Conservation (phyloP, 1,140 invertebrate genomes). For the Drosophila aff. region DNA sequence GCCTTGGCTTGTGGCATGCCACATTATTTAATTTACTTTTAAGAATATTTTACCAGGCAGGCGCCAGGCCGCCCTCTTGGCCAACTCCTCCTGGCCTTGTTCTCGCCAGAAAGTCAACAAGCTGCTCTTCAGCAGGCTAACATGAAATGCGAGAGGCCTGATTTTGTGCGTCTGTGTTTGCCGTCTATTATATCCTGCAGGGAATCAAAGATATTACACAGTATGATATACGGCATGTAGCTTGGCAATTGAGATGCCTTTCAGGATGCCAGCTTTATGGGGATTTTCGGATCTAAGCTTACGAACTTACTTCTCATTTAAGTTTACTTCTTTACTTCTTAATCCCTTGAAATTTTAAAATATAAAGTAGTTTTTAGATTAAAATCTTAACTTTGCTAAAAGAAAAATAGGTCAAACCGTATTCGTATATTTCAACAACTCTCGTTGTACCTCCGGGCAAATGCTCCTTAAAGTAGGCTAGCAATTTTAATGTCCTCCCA, state of each 20-base stretch:
- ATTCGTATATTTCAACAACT: constrained; percentile 19
- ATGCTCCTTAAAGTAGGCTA: constrained; percentile 57
- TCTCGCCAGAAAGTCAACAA: constrained; percentile 50
- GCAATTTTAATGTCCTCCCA: constrained; percentile 61
- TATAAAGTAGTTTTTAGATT: not conserved
- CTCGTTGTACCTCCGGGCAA: constrained; percentile 1
- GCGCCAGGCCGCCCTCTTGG: constrained; percentile 23
- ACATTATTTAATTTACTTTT: constrained; percentile 83
- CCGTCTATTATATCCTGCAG: constrained; percentile 44
- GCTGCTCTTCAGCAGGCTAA: constrained; percentile 33
- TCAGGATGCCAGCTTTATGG: not conserved
- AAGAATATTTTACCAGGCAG: constrained; percentile 69
- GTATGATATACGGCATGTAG: constrained; percentile 2
- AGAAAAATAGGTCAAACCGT: not conserved
- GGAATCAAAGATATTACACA: constrained; percentile 11
- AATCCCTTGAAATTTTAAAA: not conserved
- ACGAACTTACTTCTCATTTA: not conserved
- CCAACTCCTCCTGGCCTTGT: constrained; percentile 3
- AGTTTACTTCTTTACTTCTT: not conserved
- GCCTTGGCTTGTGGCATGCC: constrained; percentile 73
- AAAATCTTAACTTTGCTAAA: not conserved
- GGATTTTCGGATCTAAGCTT: not conserved
- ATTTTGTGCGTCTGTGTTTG: constrained; percentile 2
- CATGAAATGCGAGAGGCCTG: constrained; percentile 31
- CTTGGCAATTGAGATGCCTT: not conserved